Percentiles rank a stretch among this genome's conserved stretches.
These are phyloP conservation scores for Strix aluco DNA, from an alignment of 2,113 vertebrate genomes.

Conservation along the genomic window DNA sequence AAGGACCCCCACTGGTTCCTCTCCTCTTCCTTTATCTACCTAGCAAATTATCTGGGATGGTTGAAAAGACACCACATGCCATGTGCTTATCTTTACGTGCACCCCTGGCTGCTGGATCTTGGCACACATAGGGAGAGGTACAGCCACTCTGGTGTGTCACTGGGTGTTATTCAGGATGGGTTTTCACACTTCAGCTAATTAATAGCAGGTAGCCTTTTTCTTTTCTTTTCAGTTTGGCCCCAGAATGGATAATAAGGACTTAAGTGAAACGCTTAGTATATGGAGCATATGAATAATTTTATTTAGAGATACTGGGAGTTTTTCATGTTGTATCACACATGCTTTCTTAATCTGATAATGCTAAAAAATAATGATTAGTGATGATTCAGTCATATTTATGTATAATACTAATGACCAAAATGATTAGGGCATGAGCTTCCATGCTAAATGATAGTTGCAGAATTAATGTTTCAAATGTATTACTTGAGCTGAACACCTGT, in stretches of 20 bases:
- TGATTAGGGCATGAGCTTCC: background rate
- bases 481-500: background rate
- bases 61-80: background rate
- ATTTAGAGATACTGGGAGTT: background rate
- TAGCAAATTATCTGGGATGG: background rate
- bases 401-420: background rate
- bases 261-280: background rate
- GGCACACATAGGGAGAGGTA: background rate
- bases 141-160: background rate
- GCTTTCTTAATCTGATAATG: background rate
- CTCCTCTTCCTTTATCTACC: background rate
- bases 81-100: fast-evolving
- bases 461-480: background rate
- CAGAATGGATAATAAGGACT: background rate
- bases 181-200: background rate
- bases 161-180: background rate
- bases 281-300: background rate
- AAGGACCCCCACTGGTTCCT: background rate
- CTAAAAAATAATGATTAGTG: background rate
- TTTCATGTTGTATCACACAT: background rate
- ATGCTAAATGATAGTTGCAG: background rate
- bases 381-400: background rate
- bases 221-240: background rate
- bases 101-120: background rate
- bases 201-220: background rate